Base-by-base conservation (phyloP, 2,113 vertebrate genomes). In the Octodon degus region DNA sequence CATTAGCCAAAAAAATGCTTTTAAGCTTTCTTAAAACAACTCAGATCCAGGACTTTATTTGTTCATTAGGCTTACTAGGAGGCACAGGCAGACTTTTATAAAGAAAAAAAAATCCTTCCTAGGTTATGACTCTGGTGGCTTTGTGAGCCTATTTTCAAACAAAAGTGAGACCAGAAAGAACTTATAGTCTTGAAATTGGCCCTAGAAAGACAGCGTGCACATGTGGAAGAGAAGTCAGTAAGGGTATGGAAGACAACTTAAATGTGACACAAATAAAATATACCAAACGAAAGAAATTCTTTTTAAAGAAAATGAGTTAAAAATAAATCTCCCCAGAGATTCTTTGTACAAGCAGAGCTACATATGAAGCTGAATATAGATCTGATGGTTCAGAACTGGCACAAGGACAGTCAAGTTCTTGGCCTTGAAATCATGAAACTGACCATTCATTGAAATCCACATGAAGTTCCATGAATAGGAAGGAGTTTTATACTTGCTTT, bases 1-100 rank as follows among this genome's bases (percentile, higher is more conserved):
- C 86, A n/a, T 8, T 70, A 47, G 96, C 96, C 91, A 91, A 95
- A 88, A 92, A 95, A 89, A 95, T 58, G 91, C 93, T 95, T 97
- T 86, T 89, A 93, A 96, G 80, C 89, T 96, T 93, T 96, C 86
- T 96, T 93, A 94, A 97, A 97, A 94, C 93, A 96, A 94, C 94
- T 94, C 89, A 82, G 47, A 95, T 81, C 25, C 40, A 62, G 63
- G 80, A 85, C 70, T 97, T 96, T 93, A 97, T 95, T 94, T 96
- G 91, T 93, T 97, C 80, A 63, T 95, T 96, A 97, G 63, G 84
- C 76, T 89, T 67, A 16, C 91, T 63, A 94, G 84, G 76, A 37
- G 91, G 80, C 76, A 40, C 80, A 76, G 87, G 83, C 96, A 81
- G 90, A 60, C 27, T 93, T 96, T 89, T 37, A 90, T 77, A 90